These are phyloP conservation scores for Rhinogobius similis DNA, from an alignment of 2,113 vertebrate species.

Conservation along the genomic window DNA sequence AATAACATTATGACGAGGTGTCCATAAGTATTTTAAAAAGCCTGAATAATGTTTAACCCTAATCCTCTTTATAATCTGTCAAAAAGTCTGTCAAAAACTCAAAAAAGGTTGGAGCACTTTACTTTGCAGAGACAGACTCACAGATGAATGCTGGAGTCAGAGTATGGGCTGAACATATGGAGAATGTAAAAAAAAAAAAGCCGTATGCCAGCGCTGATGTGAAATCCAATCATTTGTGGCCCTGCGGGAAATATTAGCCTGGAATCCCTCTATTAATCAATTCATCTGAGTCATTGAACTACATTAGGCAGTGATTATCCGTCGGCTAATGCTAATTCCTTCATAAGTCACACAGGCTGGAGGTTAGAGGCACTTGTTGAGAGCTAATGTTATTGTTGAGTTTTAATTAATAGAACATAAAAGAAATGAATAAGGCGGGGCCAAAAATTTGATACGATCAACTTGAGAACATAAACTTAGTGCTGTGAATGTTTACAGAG, in stretches of 20 bases:
- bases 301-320: constrained; percentile 52
- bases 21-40: not conserved
- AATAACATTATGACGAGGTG: not conserved
- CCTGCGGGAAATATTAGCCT: constrained; percentile 18
- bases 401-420: not conserved
- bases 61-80: no score
- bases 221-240: constrained; percentile 32
- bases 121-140: not conserved
- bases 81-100: not conserved
- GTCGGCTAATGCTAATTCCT: constrained; percentile 45
- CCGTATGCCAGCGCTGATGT: constrained; percentile 26
- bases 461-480: not conserved
- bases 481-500: not conserved
- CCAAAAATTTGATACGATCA: not conserved
- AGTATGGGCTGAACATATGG: not conserved
- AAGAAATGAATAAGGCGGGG: not conserved
- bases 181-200: constrained; percentile 12
- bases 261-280: constrained; percentile 48
- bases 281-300: constrained; percentile 52
- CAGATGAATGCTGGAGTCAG: no score
- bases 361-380: constrained; percentile 13
- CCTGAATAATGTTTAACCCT: no score
- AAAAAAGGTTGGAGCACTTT: constrained; percentile 1
- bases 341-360: constrained; percentile 40
- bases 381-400: not conserved